Percentiles rank a stretch among this genome's conserved stretches.
phyloP scores from a whole-genome alignment of 1,140 invertebrate genomes.

The Ceratosolen solmsi region DNA sequence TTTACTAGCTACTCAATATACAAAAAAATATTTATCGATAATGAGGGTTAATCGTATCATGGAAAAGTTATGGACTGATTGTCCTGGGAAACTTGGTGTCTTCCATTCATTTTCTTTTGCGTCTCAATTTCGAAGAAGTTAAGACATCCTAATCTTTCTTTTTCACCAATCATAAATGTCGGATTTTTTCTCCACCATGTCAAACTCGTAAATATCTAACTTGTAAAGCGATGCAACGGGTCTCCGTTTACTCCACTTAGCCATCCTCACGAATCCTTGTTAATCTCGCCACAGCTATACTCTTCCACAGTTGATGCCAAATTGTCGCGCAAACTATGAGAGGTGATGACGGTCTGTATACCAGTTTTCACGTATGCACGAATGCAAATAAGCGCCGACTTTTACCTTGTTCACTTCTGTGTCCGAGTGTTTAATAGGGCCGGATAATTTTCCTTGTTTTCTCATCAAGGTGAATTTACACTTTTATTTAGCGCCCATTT shows the following conservation, averaged over 20 bases:
- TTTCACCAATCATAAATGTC: too few species aligned
- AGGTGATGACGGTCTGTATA: slow-evolving; percentile 28
- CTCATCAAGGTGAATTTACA: slow-evolving; percentile 24
- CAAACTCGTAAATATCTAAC: too few species aligned
- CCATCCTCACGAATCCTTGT: neutral
- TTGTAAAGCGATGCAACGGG: neutral
- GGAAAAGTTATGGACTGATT: too few species aligned
- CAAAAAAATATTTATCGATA: too few species aligned
- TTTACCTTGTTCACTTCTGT: neutral
- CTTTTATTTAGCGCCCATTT: neutral
- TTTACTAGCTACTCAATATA: too few species aligned
- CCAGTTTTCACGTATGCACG: too few species aligned
- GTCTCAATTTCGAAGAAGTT: too few species aligned
- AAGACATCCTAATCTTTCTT: too few species aligned
- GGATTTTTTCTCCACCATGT: too few species aligned
- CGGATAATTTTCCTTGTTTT: slow-evolving; percentile 29
- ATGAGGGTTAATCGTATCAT: too few species aligned
- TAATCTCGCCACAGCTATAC: slow-evolving; percentile 29
- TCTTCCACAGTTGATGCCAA: slow-evolving; percentile 52
- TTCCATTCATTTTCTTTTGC: too few species aligned
- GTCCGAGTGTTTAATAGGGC: neutral
- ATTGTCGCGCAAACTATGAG: slow-evolving; percentile 59
- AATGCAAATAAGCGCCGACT: neutral
- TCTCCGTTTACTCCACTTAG: neutral
- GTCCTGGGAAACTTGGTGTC: too few species aligned